Base-by-base conservation (phyloP, 2,113 vertebrate genomes). In the Nerophis ophidion region DNA sequence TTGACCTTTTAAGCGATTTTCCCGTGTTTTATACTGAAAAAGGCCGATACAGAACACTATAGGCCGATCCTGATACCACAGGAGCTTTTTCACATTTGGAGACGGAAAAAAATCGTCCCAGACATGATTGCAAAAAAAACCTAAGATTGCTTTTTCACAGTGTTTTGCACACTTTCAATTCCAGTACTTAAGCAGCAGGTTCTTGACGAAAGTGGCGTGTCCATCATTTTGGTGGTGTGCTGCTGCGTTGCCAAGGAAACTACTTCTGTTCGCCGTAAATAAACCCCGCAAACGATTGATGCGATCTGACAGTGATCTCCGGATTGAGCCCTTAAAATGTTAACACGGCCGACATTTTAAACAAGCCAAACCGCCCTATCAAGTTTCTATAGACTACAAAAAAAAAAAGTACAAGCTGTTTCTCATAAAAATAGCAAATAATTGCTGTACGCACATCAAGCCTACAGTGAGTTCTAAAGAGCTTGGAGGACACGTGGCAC, bases 161-260 rank as follows among this genome's bases (percentile, higher is more conserved):
- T 82, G 75, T 84, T 81, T 83, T 83, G 80, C 80, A 82, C 77
- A 84, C 83, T 87, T 82, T 72, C 80, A 73, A 74, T 85, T 74
- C 79, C 81, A 51, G 26, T 74, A 75, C 74, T 64, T 51, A 53
- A 63, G 54, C 68, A 55, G 42, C 63, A 52, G 63, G 77, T 83
- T 83, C 76, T 75, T 78, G 70, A 54, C 77, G 55, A 77, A 67
- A 76, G 79, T 55, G 52, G 61, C 64, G 64, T 59, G 80, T 82
- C 84, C 74, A 71, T 86, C 84, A 82, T 66, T 82, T 78, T 48
- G 64, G 62, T 74, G 49, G 62, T 68, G 73, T 72, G 58, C 53
- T 72, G 71, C 70, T 68, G 80, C 71, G 84, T 81, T 80, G 77
- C 82, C 75, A 81, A 71, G 69, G 61, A 79, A 81, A 76, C 82